phyloP scores from a whole-genome alignment of 2,113 vertebrate species.

The Ceyx cyanopectus region DNA sequence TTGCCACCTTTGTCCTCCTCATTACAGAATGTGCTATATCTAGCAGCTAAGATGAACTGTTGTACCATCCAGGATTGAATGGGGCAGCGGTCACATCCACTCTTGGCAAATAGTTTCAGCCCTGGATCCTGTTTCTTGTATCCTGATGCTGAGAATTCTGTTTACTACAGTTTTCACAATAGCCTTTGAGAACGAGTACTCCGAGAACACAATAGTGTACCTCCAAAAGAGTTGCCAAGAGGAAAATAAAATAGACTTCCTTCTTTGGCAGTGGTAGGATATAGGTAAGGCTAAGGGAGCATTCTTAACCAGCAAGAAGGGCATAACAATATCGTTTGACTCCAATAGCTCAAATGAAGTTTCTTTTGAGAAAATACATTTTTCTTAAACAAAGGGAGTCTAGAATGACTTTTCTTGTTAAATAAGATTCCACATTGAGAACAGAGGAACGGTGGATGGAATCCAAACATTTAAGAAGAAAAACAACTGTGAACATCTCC shows the following conservation, averaged over 20 bases:
- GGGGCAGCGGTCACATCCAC: slow-evolving; percentile 62
- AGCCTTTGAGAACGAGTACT: slow-evolving; percentile 52
- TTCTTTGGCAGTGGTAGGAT: slow-evolving; percentile 62
- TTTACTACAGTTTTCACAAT: slow-evolving; percentile 65
- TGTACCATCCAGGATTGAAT: slow-evolving; percentile 44
- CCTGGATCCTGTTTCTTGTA: slow-evolving; percentile 65
- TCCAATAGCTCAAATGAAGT: background rate
- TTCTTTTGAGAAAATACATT: background rate
- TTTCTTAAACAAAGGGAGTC: background rate
- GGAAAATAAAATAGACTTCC: slow-evolving; percentile 60
- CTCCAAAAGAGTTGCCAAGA: slow-evolving; percentile 71
- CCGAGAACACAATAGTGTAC: slow-evolving; percentile 70
- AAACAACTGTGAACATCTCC: background rate
- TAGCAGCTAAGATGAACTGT: slow-evolving; percentile 21
- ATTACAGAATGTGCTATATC: slow-evolving; percentile 3
- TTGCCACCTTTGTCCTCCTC: slow-evolving; percentile 47
- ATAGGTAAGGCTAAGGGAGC: slow-evolving; percentile 58
- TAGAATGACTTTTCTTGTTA: background rate
- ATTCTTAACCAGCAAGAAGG: slow-evolving; percentile 23
- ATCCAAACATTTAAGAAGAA: background rate
- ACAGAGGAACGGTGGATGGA: background rate
- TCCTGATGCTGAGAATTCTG: slow-evolving; percentile 64
- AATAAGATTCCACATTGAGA: background rate
- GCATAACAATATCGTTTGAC: background rate
- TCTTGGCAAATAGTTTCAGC: slow-evolving; percentile 48